A percentile compares a stretch with the other conserved stretches of the same genome.
phyloP scores from a whole-genome alignment of 2,888 invertebrate species.

The Oscheius sp. region DNA sequence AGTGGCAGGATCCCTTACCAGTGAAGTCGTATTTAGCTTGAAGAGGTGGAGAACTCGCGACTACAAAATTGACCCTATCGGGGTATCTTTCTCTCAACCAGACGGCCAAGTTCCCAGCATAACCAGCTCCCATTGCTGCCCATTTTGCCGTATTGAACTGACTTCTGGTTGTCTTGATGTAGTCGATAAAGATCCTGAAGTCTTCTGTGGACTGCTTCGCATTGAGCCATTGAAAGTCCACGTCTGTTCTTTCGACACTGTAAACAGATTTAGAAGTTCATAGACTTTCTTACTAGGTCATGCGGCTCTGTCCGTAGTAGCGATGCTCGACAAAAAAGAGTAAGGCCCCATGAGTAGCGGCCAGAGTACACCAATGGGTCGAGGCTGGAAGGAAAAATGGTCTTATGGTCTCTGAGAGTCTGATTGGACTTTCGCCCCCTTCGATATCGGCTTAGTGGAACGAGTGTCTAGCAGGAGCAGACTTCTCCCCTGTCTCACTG shows the following conservation, averaged over 20 bases:
- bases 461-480: too few relatives aligned
- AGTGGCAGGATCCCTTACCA: neutral
- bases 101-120: constrained; percentile 29
- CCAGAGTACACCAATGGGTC: constrained; percentile 14
- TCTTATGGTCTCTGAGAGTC: neutral
- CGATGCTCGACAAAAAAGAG: constrained; percentile 22
- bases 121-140: constrained; percentile 15
- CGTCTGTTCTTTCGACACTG: constrained; percentile 4
- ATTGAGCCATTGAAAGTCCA: constrained; percentile 9
- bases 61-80: neutral
- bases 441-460: too few relatives aligned
- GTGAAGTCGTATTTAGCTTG: constrained; percentile 27
- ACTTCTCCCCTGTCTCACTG: too few relatives aligned
- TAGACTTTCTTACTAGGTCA: neutral
- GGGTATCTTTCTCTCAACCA: constrained; percentile 13
- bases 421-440: neutral
- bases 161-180: neutral
- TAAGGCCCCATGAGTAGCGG: constrained; percentile 9
- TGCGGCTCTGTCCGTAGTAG: constrained; percentile 23
- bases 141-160: constrained; percentile 4
- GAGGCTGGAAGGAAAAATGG: neutral
- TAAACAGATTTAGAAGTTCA: neutral
- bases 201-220: constrained; percentile 23
- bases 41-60: constrained; percentile 22
- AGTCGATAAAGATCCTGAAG: constrained; percentile 2